phyloP scores from a whole-genome alignment of 2,797 vertebrate species.

The Dromococcyx pavoninus region DNA sequence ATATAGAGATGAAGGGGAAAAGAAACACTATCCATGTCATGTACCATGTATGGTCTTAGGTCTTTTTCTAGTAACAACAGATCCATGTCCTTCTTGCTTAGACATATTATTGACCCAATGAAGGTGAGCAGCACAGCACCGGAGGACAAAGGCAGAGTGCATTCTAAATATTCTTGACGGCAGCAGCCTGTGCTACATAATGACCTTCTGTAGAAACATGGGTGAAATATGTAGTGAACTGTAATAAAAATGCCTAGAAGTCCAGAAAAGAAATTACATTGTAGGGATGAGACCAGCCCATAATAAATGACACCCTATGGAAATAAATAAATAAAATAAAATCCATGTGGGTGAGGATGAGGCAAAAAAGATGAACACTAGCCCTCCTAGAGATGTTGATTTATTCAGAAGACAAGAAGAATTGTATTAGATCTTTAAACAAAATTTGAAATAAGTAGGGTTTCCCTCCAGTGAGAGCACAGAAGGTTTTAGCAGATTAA shows the following conservation, averaged over 20 bases:
- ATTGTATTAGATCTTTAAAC: background rate
- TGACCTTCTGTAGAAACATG: background rate
- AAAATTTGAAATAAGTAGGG: background rate
- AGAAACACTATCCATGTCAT: background rate
- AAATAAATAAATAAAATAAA: slow-evolving; percentile 39
- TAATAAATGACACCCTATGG: background rate
- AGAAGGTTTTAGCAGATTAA: slow-evolving; percentile 33
- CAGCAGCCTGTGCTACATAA: background rate
- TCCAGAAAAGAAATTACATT: slow-evolving; percentile 32
- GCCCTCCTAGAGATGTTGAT: background rate
- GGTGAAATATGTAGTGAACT: slow-evolving; percentile 17
- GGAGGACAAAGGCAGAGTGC: background rate
- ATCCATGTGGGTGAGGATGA: background rate
- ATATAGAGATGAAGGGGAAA: background rate
- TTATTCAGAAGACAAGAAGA: slow-evolving; percentile 22
- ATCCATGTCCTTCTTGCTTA: background rate
- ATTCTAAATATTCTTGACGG: slow-evolving; percentile 32
- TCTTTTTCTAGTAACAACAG: background rate
- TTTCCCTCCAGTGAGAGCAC: background rate
- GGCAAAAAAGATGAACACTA: background rate
- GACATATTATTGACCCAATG: background rate
- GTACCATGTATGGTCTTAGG: background rate
- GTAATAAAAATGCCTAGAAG: slow-evolving; percentile 36
- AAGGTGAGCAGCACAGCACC: background rate
- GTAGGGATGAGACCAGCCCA: background rate